A percentile compares a stretch with the other conserved stretches of the same genome.
Conservation (phyloP, 2,888 invertebrate genomes). For the Lobophora halterata region DNA sequence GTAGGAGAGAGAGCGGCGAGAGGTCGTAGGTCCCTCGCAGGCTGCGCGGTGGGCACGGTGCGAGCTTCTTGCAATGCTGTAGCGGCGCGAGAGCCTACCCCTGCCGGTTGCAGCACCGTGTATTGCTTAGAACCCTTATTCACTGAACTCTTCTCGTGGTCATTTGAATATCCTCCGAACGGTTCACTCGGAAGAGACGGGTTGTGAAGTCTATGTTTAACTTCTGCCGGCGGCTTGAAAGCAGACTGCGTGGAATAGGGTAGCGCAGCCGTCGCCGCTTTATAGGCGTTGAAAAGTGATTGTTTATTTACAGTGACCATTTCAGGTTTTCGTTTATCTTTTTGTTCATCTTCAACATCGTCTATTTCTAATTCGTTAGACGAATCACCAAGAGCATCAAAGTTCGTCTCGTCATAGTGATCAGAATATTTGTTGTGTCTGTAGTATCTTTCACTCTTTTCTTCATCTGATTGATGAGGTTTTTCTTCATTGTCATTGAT, state of each 20-base stretch:
- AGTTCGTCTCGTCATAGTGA: constrained; percentile 87
- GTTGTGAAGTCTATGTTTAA: constrained; percentile 76
- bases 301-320: constrained; percentile 73
- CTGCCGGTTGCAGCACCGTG: constrained; percentile 92
- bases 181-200: constrained; percentile 82
- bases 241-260: constrained; percentile 90
- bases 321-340: constrained; percentile 75
- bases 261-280: constrained; percentile 76
- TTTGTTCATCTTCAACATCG: constrained; percentile 78
- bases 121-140: constrained; percentile 87
- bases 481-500: constrained; percentile 46
- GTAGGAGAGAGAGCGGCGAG: constrained; percentile 86
- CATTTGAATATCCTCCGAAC: constrained; percentile 86
- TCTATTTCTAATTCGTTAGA: constrained; percentile 90
- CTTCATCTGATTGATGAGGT: constrained; percentile 54
- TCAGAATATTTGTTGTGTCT: constrained; percentile 73
- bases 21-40: constrained; percentile 71
- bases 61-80: constrained; percentile 89
- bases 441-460: constrained; percentile 64
- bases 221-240: constrained; percentile 88
- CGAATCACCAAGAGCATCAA: constrained; percentile 88
- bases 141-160: constrained; percentile 63
- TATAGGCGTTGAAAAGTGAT: constrained; percentile 78
- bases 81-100: constrained; percentile 89
- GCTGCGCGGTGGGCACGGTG: constrained; percentile 73